These are phyloP conservation scores for Euleptes europaea DNA, from an alignment of 2,113 vertebrate genomes.

Conservation along the genomic window DNA sequence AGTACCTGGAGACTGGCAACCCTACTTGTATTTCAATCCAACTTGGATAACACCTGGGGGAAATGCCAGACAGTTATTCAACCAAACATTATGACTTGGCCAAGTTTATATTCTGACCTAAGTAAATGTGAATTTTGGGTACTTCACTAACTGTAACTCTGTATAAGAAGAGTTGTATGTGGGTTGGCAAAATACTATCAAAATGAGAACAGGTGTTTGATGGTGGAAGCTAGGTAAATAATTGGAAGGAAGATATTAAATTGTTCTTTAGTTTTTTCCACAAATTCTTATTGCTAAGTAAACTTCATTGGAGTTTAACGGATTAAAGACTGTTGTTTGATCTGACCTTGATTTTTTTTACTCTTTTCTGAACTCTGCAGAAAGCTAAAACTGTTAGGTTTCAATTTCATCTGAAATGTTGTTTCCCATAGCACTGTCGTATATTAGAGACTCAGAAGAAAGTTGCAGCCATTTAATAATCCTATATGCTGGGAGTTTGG, in stretches of 20 bases:
- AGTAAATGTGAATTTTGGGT: too few relatives aligned
- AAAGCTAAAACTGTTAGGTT: background rate
- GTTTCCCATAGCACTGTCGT: background rate
- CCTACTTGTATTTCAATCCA: too few relatives aligned
- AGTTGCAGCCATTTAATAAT: background rate
- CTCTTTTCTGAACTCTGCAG: background rate
- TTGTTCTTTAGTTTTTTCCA: background rate
- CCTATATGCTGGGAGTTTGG: background rate
- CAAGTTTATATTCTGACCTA: too few relatives aligned
- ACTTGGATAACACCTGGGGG: too few relatives aligned
- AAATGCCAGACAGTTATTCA: too few relatives aligned
- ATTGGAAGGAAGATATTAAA: background rate
- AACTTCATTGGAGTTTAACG: background rate
- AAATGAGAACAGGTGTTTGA: background rate
- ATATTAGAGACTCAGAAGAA: background rate
- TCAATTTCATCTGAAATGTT: conserved; percentile 10
- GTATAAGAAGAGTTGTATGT: background rate
- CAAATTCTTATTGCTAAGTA: background rate
- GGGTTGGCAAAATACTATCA: background rate
- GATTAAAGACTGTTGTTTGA: background rate
- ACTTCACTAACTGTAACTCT: background rate
- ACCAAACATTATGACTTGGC: too few relatives aligned
- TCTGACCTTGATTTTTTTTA: rapidly evolving
- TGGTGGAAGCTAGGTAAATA: background rate
- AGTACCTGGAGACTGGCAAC: too few relatives aligned